Evolutionary conservation across 2,113 vertebrate species (phyloP), one percentile per base, ranked within the genome.

Genomic region (Tychaedon coryphoeus): DNA sequence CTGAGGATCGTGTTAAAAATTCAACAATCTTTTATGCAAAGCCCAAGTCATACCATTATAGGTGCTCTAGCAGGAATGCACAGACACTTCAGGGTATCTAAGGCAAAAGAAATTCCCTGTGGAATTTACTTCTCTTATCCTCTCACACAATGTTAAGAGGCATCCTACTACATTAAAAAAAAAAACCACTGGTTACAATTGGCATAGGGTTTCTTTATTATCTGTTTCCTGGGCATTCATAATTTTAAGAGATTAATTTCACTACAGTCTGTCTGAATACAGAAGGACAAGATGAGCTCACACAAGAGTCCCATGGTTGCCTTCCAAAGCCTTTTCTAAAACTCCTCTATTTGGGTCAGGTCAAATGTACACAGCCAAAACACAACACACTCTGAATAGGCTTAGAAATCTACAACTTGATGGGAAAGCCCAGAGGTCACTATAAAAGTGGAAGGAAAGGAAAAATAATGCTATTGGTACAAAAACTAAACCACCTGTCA

Each of bases 221-320:
- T 23, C 53, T 42, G 14, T 69, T 92, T 91, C 58, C 50, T 72
- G 60, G 25, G n/a, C 26, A 34, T n/a, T 71, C 38, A 54, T 0
- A 0, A 81, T 40, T 54, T 76, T 48, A 79, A 74, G 56, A 40
- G 7, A 38, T 16, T 48, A 5, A 25, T 70, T 81, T 64, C 28
- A 31, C 25, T 13, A n/a, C 4, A 5, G 12, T 48, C 38, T 62
- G 31, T 65, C 34, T 24, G n/a, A 73, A 53, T 28, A 66, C 11
- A 74, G 58, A 87, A 76, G 25, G 38, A 65, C 69, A 67, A 82
- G 42, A 48, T 43, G 26, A 90, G 29, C 45, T 56, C 56, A 80
- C 40, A 48, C 14, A 57, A 47, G 17, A 0, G 0, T n/a, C 53
- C 34, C 1, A 5, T 29, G 29, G n/a, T 9, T 81, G n/a, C 47